phyloP scores from a whole-genome alignment of 2,888 invertebrate genomes.

The Steinernema scapterisci region DNA sequence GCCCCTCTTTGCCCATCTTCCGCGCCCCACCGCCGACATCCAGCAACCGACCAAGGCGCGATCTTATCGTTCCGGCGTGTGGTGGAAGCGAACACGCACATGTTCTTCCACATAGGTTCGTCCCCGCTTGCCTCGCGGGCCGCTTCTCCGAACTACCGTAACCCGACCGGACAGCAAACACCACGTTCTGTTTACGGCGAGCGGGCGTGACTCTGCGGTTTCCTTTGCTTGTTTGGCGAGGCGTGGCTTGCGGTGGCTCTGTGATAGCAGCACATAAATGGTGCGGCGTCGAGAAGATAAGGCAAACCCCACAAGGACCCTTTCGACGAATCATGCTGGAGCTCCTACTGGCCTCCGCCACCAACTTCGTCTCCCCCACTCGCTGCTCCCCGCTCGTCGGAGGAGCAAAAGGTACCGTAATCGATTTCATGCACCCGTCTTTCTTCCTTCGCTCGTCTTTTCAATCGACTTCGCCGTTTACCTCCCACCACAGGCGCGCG shows the following conservation, averaged over 20 bases:
- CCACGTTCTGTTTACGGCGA: constrained; percentile 4
- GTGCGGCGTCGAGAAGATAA: background rate
- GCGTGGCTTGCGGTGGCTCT: constrained; percentile 6
- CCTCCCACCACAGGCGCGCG: background rate
- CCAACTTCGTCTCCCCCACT: background rate
- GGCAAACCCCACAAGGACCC: background rate
- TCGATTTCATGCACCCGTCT: background rate
- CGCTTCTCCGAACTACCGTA: constrained; percentile 1
- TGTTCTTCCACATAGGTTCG: background rate
- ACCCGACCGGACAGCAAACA: background rate
- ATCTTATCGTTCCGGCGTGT: constrained; percentile 24
- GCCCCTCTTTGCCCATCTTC: background rate
- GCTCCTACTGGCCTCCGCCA: background rate
- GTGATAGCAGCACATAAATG: background rate
- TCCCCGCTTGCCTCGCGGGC: background rate
- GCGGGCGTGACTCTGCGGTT: background rate
- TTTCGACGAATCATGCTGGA: background rate
- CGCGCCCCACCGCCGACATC: background rate
- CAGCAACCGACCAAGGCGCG: constrained; percentile 9
- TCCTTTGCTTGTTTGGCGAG: background rate
- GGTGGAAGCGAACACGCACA: constrained; percentile 16
- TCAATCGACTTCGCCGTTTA: no score
- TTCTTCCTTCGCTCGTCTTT: background rate
- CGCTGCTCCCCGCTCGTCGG: background rate
- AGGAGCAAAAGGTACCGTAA: constrained; percentile 7